Evolutionary conservation across 2,888 invertebrate species (phyloP).

Genomic region (Thymelicus acteon): DNA sequence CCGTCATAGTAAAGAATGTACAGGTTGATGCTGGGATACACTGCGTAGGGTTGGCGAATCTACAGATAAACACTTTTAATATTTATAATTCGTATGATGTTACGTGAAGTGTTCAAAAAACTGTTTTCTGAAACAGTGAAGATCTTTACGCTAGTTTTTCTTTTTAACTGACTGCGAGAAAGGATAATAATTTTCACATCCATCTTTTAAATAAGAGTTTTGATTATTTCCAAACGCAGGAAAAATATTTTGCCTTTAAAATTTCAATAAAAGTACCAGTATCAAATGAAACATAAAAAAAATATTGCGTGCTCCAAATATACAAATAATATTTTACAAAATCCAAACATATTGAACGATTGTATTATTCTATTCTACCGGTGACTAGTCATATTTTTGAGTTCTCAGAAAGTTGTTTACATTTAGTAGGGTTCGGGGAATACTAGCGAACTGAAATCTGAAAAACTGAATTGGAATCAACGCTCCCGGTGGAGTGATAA

Average conservation of each 20-base stretch:
- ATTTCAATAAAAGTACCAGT: too few species aligned
- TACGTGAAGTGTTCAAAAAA: too few species aligned
- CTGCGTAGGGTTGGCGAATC: constrained; percentile 18
- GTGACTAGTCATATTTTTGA: background rate
- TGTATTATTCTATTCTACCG: background rate
- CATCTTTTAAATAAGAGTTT: too few species aligned
- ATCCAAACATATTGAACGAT: background rate
- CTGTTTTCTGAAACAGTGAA: too few species aligned
- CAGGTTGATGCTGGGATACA: constrained; percentile 44
- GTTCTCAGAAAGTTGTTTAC: constrained; percentile 16
- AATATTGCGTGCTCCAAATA: too few species aligned
- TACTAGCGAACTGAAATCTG: constrained; percentile 2
- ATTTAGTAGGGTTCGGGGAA: constrained; percentile 13
- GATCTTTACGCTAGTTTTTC: too few species aligned
- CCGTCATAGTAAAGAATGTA: constrained; percentile 60
- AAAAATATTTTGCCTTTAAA: too few species aligned
- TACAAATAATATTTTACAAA: background rate
- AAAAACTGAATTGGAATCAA: constrained; percentile 15
- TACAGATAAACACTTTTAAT: background rate
- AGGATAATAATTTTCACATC: too few species aligned
- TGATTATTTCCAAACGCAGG: too few species aligned
- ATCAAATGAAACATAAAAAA: too few species aligned
- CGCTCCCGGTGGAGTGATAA: constrained; percentile 3
- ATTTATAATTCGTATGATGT: too few species aligned
- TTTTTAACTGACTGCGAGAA: too few species aligned